phyloP scores from a whole-genome alignment of 2,113 vertebrate genomes.

The Myrmecobius fasciatus region DNA sequence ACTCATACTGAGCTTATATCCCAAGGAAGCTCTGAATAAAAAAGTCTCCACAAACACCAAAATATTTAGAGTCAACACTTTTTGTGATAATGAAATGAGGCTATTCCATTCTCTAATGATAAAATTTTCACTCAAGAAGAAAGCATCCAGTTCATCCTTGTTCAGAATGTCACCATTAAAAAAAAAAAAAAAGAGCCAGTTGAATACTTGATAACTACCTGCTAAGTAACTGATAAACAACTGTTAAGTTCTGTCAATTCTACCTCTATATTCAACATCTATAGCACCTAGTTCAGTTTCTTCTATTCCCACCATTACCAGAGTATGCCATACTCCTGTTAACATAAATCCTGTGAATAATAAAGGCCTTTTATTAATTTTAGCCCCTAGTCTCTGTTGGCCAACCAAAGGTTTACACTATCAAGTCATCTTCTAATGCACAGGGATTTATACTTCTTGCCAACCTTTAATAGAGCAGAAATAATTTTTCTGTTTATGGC shows the following conservation, averaged over 20 bases:
- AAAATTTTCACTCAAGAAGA: neutral
- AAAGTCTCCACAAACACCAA: too few species aligned
- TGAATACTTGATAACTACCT: neutral
- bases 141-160: neutral
- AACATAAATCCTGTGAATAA: neutral
- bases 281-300: neutral
- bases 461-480: neutral
- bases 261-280: neutral
- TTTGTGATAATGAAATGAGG: neutral
- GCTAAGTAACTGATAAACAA: neutral
- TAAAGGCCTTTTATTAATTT: neutral
- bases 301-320: too few species aligned
- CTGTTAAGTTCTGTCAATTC: neutral
- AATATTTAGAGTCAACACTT: neutral
- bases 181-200: too few species aligned
- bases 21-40: too few species aligned
- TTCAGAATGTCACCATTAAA: neutral
- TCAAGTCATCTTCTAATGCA: neutral
- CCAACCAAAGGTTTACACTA: neutral
- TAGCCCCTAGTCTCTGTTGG: too few species aligned
- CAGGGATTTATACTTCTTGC: neutral
- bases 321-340: neutral
- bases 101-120: too few species aligned
- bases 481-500: neutral
- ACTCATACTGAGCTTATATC: too few species aligned